Evolutionary conservation across 2,113 vertebrate species (phyloP).

Genomic region (Eulemur macaco): DNA sequence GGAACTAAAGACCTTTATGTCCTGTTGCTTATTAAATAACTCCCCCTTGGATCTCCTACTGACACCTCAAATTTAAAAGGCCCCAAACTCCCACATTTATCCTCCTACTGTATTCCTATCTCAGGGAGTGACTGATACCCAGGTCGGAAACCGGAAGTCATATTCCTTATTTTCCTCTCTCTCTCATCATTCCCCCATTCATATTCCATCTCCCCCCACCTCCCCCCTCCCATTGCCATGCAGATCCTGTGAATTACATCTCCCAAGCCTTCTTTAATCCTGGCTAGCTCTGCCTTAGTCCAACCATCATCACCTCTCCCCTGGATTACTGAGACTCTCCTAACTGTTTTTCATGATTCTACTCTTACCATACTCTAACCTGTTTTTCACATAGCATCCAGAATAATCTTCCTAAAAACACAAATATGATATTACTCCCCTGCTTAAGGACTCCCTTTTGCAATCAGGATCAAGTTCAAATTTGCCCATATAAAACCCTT

Average conservation of each 20-base stretch:
- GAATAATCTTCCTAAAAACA: neutral
- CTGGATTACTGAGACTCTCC: neutral
- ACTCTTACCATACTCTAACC: neutral
- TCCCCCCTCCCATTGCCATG: neutral
- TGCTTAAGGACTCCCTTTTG: constrained; percentile 9
- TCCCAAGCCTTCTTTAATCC: neutral
- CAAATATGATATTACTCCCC: neutral
- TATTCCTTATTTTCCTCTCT: neutral
- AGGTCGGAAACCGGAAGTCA: neutral
- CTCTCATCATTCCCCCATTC: neutral
- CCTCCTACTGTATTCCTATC: neutral
- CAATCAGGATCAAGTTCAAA: constrained; percentile 48
- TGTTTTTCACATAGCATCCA: neutral
- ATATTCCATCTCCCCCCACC: neutral
- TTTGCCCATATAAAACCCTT: neutral
- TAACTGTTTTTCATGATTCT: neutral
- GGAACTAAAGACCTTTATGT: neutral
- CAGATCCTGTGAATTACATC: neutral
- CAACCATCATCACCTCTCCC: neutral
- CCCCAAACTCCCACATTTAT: neutral
- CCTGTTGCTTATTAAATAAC: neutral
- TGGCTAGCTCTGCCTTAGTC: neutral
- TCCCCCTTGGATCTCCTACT: neutral
- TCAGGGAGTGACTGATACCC: neutral
- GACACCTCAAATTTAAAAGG: neutral